Evolutionary conservation across 1,140 invertebrate genomes (phyloP).

Genomic region (Mizuhopecten yessoensis): DNA sequence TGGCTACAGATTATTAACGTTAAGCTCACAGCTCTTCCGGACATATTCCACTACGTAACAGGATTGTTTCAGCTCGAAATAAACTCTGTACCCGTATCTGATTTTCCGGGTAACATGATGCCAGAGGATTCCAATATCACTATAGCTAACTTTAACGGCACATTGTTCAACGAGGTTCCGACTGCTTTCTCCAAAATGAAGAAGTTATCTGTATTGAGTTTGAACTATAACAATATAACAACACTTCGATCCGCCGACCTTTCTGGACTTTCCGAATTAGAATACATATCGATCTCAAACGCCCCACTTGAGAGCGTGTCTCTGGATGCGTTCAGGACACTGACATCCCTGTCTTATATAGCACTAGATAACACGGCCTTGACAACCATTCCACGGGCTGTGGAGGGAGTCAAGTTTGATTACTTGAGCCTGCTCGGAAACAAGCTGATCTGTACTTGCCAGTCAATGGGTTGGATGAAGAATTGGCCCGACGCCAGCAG

Average conservation of each 20-base stretch:
- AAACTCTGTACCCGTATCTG: not conserved
- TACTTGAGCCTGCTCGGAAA: not conserved
- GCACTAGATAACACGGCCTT: not conserved
- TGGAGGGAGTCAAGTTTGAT: not conserved
- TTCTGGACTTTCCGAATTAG: not conserved
- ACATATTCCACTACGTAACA: not conserved
- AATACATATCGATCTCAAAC: constrained; percentile 6
- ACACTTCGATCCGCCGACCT: not conserved
- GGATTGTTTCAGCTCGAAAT: not conserved
- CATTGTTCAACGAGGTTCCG: not conserved
- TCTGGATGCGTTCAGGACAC: not conserved
- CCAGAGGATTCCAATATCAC: not conserved
- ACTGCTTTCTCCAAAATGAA: not conserved
- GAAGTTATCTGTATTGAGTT: not conserved
- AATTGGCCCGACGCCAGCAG: not conserved
- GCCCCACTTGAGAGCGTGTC: not conserved
- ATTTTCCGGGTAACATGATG: not conserved
- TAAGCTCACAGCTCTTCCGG: not conserved
- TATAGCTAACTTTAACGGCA: not conserved
- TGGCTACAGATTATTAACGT: not conserved
- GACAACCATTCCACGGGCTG: not conserved
- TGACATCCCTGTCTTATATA: not conserved
- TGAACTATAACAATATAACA: not conserved
- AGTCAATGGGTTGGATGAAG: constrained; percentile 16
- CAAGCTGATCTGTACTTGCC: not conserved